Conservation (phyloP, 2,113 vertebrate genomes). For the Lonchura striata region DNA sequence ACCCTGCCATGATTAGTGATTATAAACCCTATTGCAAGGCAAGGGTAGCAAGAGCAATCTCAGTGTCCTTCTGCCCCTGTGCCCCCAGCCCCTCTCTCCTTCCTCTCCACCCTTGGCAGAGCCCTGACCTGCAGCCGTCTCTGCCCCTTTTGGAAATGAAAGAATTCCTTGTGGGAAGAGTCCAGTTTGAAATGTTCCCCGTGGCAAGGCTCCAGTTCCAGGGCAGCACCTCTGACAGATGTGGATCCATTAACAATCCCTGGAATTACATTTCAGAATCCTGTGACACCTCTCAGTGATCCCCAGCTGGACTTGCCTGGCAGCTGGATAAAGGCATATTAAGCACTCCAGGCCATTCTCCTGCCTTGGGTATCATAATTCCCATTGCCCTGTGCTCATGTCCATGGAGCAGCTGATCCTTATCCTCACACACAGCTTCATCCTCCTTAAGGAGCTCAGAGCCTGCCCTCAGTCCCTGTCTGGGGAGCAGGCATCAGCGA, state of each 20-base stretch:
- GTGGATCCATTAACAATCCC: background rate
- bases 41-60: background rate
- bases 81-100: background rate
- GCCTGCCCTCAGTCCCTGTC: background rate
- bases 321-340: background rate
- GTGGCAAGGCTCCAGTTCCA: background rate
- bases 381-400: background rate
- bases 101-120: background rate
- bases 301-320: background rate
- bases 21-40: background rate
- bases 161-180: rapidly evolving
- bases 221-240: background rate
- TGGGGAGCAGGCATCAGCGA: background rate
- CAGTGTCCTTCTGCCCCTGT: background rate
- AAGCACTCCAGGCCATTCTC: background rate
- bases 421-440: background rate
- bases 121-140: background rate
- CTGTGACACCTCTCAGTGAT: background rate
- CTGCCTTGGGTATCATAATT: background rate
- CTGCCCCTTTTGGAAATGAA: background rate
- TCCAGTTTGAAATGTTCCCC: background rate
- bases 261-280: background rate
- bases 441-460: background rate
- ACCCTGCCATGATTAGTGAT: background rate
- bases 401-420: background rate